Base-by-base conservation (phyloP, 2,113 vertebrate genomes). In the Mugil cephalus region DNA sequence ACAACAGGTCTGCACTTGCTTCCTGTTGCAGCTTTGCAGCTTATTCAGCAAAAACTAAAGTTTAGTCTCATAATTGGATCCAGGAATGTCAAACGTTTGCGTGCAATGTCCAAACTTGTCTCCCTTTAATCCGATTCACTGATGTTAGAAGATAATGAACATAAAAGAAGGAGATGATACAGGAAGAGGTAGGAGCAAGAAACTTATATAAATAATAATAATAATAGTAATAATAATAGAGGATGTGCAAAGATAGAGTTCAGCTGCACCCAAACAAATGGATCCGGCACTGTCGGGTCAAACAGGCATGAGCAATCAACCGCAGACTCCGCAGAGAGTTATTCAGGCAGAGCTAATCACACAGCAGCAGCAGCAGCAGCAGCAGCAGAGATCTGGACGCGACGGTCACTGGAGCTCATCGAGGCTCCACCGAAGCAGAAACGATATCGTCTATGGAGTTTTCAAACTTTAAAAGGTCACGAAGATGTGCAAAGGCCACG, bases 241-340 rank as follows among this genome's bases (percentile, higher is more conserved):
- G 5, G 24, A 30, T 15, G 19, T 17, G 34, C 36, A 8, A 45
- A 12, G 19, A 61, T 30, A 21, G 51, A 42, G 52, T 18, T 30
- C 0, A 36, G 10, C 36, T 54, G 48, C 1, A 51, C 39, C 74
- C 46, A 59, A 36, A 68, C 38, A 10, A 74, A 74, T 36, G 45
- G 64, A 68, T 71, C 21, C 59, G 71, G 40, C 68, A 52, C 19
- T n/a, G 18, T 54, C n/a, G 56, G 74, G 72, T 80, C 73, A 77
- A 12, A 52, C 12, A 45, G 7, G 21, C 67, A n/a, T 1, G 14
- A 69, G 51, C 60, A 50, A 68, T 78, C 69, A 60, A 45, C 14
- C 43, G 69, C 59, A 48, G 67, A 69, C 52, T 17, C 50, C 47
- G n/a, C n/a, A n/a, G n/a, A n/a, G 35, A 6, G 30, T 43, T 17